Evolutionary conservation across 1,140 invertebrate species (phyloP).

Genomic region (Psix sp.): DNA sequence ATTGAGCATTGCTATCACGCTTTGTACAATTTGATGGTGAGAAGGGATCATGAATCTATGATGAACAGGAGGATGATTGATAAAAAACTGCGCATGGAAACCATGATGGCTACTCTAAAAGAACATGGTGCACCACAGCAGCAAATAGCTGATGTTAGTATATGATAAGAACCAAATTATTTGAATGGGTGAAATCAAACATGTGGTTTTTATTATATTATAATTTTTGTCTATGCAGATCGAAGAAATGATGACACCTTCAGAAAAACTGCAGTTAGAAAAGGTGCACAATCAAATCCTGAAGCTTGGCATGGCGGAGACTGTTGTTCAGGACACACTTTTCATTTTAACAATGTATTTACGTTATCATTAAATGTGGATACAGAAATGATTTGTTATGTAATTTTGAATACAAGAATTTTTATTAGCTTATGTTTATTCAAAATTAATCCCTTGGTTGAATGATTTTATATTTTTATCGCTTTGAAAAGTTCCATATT

Average conservation of each 20-base stretch:
- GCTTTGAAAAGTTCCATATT: too few species aligned
- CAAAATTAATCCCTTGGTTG: too few species aligned
- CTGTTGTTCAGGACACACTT: slow-evolving; percentile 85
- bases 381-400: too few species aligned
- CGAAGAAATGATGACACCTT: slow-evolving; percentile 86
- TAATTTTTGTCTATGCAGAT: slow-evolving; percentile 76
- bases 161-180: too few species aligned
- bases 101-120: slow-evolving; percentile 85
- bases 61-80: slow-evolving; percentile 87
- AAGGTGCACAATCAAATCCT: slow-evolving; percentile 82
- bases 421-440: too few species aligned
- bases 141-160: slow-evolving; percentile 84
- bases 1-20: slow-evolving; percentile 87
- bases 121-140: slow-evolving; percentile 83
- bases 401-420: too few species aligned
- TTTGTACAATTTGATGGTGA: slow-evolving; percentile 83
- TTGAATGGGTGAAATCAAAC: too few species aligned
- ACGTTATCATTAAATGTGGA: slow-evolving; percentile 70
- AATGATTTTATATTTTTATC: too few species aligned
- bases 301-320: slow-evolving; percentile 82
- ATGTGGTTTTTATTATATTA: too few species aligned
- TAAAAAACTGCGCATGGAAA: slow-evolving; percentile 89
- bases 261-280: slow-evolving; percentile 83
- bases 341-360: slow-evolving; percentile 83
- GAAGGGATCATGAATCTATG: slow-evolving; percentile 80